Percentiles rank a stretch among this genome's conserved stretches.
Conservation (phyloP, 1,140 invertebrate species). For the Scylla paramamosain region DNA sequence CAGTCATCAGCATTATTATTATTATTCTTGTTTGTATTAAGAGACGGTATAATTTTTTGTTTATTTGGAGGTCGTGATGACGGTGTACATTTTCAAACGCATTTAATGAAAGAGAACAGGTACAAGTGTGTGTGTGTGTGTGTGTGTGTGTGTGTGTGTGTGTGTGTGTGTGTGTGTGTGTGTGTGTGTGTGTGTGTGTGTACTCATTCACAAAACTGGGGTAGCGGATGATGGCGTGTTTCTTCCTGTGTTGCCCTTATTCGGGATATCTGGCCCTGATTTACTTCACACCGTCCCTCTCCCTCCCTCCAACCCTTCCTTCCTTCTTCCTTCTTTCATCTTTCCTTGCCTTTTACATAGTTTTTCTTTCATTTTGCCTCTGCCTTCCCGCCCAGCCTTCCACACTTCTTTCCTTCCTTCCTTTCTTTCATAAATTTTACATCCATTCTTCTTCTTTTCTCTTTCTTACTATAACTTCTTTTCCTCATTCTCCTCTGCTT, state of each 20-base stretch:
- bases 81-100: too few relatives aligned
- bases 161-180: slow-evolving; percentile 20
- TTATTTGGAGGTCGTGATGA: too few relatives aligned
- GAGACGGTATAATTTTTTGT: too few relatives aligned
- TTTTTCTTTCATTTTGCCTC: background rate
- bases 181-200: slow-evolving; percentile 18
- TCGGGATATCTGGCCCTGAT: background rate
- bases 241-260: background rate
- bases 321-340: background rate
- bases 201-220: background rate
- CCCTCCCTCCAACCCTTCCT: background rate
- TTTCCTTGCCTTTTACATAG: background rate
- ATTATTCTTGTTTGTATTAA: too few relatives aligned
- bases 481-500: background rate
- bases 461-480: too few relatives aligned
- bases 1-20: too few relatives aligned
- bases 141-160: slow-evolving; percentile 10
- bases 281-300: background rate
- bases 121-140: background rate
- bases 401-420: background rate
- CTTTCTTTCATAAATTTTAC: too few relatives aligned
- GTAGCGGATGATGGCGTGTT: background rate
- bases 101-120: too few relatives aligned
- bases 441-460: too few relatives aligned
- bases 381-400: background rate